Evolutionary conservation across 2,113 vertebrate genomes (phyloP), one percentile per base, ranked within the genome.

Genomic region (Vireo altiloquus): DNA sequence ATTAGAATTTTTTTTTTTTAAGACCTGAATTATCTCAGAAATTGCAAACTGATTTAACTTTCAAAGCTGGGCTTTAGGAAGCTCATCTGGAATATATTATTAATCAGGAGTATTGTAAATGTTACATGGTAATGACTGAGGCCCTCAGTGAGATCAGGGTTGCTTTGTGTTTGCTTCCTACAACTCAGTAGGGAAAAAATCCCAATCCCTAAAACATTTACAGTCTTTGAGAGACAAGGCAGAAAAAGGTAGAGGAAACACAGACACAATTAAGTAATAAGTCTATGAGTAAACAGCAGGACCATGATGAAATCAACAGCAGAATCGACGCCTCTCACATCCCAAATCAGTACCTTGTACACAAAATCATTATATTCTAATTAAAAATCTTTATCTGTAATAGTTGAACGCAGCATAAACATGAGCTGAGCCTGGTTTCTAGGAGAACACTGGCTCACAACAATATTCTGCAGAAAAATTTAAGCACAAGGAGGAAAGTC

Each of bases 381-480:
- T 96, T 76, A 72, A 77, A 94, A 94, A 76, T 50, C 84, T 91
- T 91, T 82, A 79, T 82, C 31, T 56, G n/a, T 11, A 79, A 46
- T 57, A 70, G 77, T 1, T 74, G 64, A 86, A 77, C 3, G 11
- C 28, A 46, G 33, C 15, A 53, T 28, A 75, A 91, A 42, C 15
- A 35, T 40, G 39, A 13, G 54, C 30, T 60, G 7, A 66, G 53
- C 37, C 46, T 30, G 6, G 24, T 56, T 85, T 87, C 52, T 33
- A 20, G 47, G 17, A 71, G 57, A 82, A 71, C 23, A 65, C 9
- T 47, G 15, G 7, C 69, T 68, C 76, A 56, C 66, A 82, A 56
- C 40, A 92, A 56, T 33, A 40, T 50, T 78, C 70, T 14, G 15
- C n/a, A 71, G 35, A 42, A 81, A 49, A 78, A 54, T 42, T 54